Base-by-base conservation (phyloP, 2,113 vertebrate species). In the Nycticryphes semicollaris region DNA sequence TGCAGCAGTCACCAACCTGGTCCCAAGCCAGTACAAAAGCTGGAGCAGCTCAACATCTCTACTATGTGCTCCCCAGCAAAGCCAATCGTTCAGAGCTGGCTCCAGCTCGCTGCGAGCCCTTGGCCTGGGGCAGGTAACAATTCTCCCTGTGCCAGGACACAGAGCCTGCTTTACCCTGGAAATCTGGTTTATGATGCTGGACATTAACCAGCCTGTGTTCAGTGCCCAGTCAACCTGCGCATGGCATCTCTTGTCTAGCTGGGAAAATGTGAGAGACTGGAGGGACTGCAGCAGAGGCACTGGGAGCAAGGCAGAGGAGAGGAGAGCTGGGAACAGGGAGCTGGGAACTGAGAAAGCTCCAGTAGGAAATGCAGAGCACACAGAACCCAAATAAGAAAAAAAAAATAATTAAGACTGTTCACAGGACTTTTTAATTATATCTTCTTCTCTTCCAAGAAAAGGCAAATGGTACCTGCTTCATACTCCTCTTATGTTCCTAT, bases 21-120 rank as follows among this genome's bases (percentile, higher is more conserved):
- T 70, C 64, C 64, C 62, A 84, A 84, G 19, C 17, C 77, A 74
- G 6, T 14, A 37, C 22, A 64, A 48, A 56, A 47, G 20, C 1
- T 1, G 5, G n/a, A 85, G 56, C 47, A 63, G 47, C 25, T 48
- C 21, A 24, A n/a, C 0, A 0, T 30, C 37, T 79, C 31, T 66
- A 3, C 11, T 10, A 4, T 0, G 0, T 48, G 22, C 41, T 93
- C 59, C n/a, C 41, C 76, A 76, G 62, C 1, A 0, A 72, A 57
- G 51, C 23, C 51, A 15, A 48, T 43, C 39, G 9, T 14, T 56
- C 12, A 1, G 45, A 84, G 35, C 6, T 80, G 63, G 15, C 62
- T 91, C 33, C 5, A 43, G 33, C 11, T 84, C 64, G 39, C 30
- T 3, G 10, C 27, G 60, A 94, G 74, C 56, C 74, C 73, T 30